These are phyloP conservation scores for Neocrepidodera transversa DNA, from an alignment of 2,888 invertebrate genomes.

Conservation along the genomic window DNA sequence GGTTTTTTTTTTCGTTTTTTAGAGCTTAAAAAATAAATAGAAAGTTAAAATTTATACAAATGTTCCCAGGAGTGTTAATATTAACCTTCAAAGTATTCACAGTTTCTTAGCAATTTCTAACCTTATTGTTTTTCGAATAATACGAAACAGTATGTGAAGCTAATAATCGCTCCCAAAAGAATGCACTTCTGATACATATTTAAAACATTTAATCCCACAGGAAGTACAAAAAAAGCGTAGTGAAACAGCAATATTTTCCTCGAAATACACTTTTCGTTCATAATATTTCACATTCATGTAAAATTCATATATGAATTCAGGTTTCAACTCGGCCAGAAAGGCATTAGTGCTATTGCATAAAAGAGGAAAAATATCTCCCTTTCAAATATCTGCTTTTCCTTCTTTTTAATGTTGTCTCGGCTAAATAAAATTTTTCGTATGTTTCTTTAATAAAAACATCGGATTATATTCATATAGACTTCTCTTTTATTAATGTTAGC, in stretches of 20 bases:
- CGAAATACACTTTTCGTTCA: conserved; percentile 4
- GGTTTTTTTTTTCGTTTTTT: too few species aligned
- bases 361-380: conserved; percentile 5
- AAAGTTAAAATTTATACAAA: too few species aligned
- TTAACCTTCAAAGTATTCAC: neutral
- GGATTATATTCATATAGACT: neutral
- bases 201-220: conserved; percentile 8
- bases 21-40: too few species aligned
- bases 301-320: conserved; percentile 8
- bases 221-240: conserved; percentile 2
- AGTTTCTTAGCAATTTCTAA: neutral
- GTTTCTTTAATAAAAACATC: neutral
- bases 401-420: conserved; percentile 2
- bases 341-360: conserved; percentile 2
- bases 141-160: neutral
- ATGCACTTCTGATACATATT: conserved; percentile 6
- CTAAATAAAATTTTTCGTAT: neutral
- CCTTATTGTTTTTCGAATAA: conserved; percentile 11
- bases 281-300: conserved; percentile 6
- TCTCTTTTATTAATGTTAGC: too few species aligned
- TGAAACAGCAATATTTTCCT: conserved; percentile 8
- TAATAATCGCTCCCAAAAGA: conserved; percentile 10
- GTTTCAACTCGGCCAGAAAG: conserved; percentile 6
- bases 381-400: neutral
- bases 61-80: neutral